Evolutionary conservation across 2,888 invertebrate species (phyloP), one percentile per base, ranked within the genome.

Genomic region (Euclidia mi): DNA sequence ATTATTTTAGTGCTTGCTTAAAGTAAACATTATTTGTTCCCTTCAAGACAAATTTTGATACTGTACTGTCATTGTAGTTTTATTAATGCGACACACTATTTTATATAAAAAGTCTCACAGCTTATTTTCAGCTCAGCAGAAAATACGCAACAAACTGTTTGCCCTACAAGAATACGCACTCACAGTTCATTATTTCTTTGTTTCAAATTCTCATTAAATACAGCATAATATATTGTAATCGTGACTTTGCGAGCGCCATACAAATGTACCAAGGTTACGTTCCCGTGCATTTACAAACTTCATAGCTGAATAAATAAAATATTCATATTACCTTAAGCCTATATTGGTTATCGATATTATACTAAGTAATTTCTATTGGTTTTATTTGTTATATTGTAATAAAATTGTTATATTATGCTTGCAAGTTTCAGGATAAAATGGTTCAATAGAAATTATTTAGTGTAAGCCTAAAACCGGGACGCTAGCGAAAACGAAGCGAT

Each of bases 241-340:
- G 40, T 20, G 15, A 1, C 6, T 40, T 20, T 40, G 11, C 20
- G 20, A 25, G 4, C 20, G 20, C 7, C 20, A 7, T 25, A 7
- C 20, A 3, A 11, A 17, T 43, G 14, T 43, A 29, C 9, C 20
- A 42, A 12, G 15, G 7, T 17, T 17, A 17, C n/a, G 15, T 18
- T 2, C 18, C 37, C 1, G 17, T 18, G 15, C 37, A 37, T 37
- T 45, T 4, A 55, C 43, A 52, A 49, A 51, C 56, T 35, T 52
- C 48, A 58, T 52, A 34, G 47, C 42, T 41, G 58, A 69, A 60
- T 71, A 69, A 65, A 69, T 71, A 62, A 51, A 53, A 57, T 32
- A 37, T 53, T 51, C 44, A 44, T 66, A 59, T 56, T 60, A 40
- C 9, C 57, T 56, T 69, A 65, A 40, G 3, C 11, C 56, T 67